Percentiles rank a stretch among this genome's conserved stretches.
Conservation (phyloP, 1,140 invertebrate genomes). For the Plutomurus gul region DNA sequence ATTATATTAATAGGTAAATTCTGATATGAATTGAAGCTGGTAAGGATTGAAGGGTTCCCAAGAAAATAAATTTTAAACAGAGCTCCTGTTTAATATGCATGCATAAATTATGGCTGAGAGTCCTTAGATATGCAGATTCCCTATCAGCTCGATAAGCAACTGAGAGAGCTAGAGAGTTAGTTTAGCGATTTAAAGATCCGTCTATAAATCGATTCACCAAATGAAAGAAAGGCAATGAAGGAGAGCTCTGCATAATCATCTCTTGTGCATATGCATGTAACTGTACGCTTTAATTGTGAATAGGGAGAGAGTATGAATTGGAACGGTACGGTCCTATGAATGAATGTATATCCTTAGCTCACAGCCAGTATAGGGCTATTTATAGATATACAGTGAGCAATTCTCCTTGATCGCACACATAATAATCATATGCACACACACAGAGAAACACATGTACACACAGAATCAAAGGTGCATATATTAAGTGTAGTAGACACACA, state of each 20-base stretch:
- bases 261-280: conserved; percentile 9
- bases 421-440: background rate
- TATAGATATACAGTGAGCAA: background rate
- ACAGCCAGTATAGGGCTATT: background rate
- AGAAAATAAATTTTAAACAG: conserved; percentile 34
- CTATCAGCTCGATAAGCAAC: conserved; percentile 11
- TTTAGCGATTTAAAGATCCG: background rate
- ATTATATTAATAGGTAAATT: background rate
- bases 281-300: conserved; percentile 37
- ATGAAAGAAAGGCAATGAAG: conserved; percentile 1
- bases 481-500: background rate
- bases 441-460: background rate
- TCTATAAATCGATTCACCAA: conserved; percentile 42
- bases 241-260: conserved; percentile 19
- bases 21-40: background rate
- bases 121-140: conserved; percentile 53
- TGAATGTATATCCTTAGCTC: background rate
- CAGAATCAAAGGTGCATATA: background rate
- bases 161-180: background rate
- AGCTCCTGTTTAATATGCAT: conserved; percentile 49
- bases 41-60: conserved; percentile 38
- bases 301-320: background rate
- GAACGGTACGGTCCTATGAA: background rate
- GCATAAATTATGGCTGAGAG: conserved; percentile 52
- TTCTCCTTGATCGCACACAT: background rate